Evolutionary conservation across 2,888 invertebrate genomes (phyloP).

Genomic region (Toxonevra muliebris): DNA sequence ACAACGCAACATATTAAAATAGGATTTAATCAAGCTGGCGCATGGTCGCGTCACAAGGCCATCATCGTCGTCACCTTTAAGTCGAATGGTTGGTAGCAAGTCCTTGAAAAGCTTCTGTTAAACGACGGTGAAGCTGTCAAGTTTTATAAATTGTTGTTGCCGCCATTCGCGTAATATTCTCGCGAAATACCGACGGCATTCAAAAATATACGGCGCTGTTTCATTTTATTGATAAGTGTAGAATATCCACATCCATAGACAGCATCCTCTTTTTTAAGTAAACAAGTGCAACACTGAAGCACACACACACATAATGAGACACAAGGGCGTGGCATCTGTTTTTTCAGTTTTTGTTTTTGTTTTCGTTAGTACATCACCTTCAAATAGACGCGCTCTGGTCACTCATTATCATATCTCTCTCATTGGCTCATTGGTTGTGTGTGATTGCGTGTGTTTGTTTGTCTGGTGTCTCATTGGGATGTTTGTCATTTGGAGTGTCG

Average conservation of each 20-base stretch:
- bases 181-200: neutral
- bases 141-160: neutral
- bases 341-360: too few relatives aligned
- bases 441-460: constrained; percentile 16
- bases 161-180: neutral
- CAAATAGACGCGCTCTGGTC: neutral
- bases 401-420: constrained; percentile 25
- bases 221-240: too few relatives aligned
- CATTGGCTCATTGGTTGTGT: constrained; percentile 7
- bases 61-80: neutral
- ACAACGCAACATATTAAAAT: neutral
- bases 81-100: constrained; percentile 21
- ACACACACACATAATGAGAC: neutral
- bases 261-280: neutral
- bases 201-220: too few relatives aligned
- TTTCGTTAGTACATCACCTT: too few relatives aligned
- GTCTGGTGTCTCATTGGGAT: neutral
- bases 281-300: neutral
- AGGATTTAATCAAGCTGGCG: constrained; percentile 1
- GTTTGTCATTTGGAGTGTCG: neutral
- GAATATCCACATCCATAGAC: neutral
- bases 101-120: constrained; percentile 33
- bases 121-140: neutral
- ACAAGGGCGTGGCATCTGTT: too few relatives aligned
- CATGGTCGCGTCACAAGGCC: constrained; percentile 7